Evolutionary conservation across 1,140 invertebrate species (phyloP), one percentile per base, ranked within the genome.

Genomic region (Paraescarpia echinospica): DNA sequence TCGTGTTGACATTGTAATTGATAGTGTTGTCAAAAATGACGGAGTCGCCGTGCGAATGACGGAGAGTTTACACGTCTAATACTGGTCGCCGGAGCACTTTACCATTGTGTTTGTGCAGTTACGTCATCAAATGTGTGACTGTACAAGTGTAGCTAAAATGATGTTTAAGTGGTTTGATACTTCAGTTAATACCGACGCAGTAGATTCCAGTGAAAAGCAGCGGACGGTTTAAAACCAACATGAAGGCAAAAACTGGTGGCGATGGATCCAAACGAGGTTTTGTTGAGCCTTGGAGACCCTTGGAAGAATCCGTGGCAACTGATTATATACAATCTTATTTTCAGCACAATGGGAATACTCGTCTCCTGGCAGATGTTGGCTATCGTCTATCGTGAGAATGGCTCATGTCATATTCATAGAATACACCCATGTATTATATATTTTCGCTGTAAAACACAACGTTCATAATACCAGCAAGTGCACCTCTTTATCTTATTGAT

Each of bases 301-400:
- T 77, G 59, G 59, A 77, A 77, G 59, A 77, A 77, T 5, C 59
- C 59, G 22, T 77, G 59, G 59, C 59, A 77, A 77, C 4, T 77
- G 59, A 31, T 27, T 77, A 77, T 77, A 27, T 77, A 22, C 59
- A 77, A 77, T 31, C 22, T 77, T 31, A 77, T 77, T 77, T 77
- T 77, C 12, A 27, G 59, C 59, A 77, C 59, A 2, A 77, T 77
- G 22, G 59, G 59, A 77, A 5, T 92, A 89, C 34, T 94, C 91
- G 51, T 94, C 93, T 91, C 92, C 92, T 77, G 59, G 34, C 8
- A 94, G 93, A 92, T 94, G 94, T 22, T 94, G 93, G 41, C 92
- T 91, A 89, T 94, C 93, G 27, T 93, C 92, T 94, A 94, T n/a
- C 90, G 92, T 93, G 59, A 93, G 35, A 77, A 12, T 31, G 59